Evolutionary conservation across 2,797 vertebrate species (phyloP).

Genomic region (Champsocephalus esox): DNA sequence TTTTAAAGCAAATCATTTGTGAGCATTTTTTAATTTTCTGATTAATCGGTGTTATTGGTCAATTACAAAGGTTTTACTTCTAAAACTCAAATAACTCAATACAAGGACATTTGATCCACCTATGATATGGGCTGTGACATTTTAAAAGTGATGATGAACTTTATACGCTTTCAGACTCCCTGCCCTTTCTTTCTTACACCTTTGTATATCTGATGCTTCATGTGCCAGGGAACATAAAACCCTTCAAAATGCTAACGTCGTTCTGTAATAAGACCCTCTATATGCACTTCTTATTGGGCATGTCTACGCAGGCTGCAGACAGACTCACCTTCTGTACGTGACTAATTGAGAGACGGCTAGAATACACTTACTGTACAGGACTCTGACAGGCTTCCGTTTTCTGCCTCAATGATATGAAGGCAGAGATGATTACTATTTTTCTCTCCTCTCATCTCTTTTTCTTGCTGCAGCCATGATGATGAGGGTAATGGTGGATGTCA

Average conservation of each 20-base stretch:
- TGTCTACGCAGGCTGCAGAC: constrained; percentile 55
- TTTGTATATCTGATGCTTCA: not conserved
- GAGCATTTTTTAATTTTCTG: not conserved
- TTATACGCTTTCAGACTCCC: not conserved
- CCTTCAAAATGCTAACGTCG: not conserved
- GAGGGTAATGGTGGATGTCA: constrained; percentile 26
- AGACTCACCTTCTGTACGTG: constrained; percentile 41
- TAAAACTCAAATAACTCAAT: not conserved
- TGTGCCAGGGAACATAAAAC: not conserved
- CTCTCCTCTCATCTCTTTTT: constrained; percentile 26
- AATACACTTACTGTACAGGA: constrained; percentile 1
- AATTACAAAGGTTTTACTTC: not conserved
- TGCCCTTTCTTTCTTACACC: constrained; percentile 6
- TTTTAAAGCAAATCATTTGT: not conserved
- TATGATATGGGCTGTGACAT: too few relatives aligned
- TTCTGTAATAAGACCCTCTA: constrained; percentile 12
- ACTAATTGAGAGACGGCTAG: constrained; percentile 44
- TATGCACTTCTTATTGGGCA: constrained; percentile 34
- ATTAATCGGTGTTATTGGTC: not conserved
- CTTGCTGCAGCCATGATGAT: constrained; percentile 33
- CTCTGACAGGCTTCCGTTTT: constrained; percentile 37
- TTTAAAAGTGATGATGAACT: not conserved
- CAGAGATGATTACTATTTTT: constrained; percentile 11
- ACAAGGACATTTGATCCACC: too few relatives aligned
- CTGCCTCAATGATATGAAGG: constrained; percentile 6